Evolutionary conservation across 1,140 invertebrate genomes (phyloP).

Genomic region (Eufriesea mexicana): DNA sequence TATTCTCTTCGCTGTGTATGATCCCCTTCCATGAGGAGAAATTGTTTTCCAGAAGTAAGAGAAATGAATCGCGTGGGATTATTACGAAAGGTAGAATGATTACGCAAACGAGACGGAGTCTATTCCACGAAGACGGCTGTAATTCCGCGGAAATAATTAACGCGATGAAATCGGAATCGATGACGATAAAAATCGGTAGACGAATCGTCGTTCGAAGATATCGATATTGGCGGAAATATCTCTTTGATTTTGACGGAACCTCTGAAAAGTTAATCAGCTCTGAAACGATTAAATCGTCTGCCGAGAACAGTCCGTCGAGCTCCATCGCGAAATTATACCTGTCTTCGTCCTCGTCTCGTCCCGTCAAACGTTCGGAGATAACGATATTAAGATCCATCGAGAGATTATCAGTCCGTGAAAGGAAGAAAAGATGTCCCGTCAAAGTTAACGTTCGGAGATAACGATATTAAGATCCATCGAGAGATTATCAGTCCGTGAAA

Average conservation of each 20-base stretch:
- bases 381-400: not conserved
- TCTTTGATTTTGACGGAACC: not conserved
- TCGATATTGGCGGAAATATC: not conserved
- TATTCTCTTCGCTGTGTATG: not conserved
- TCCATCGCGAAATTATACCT: not conserved
- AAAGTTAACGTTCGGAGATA: not conserved
- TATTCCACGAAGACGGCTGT: too few species aligned
- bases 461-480: not conserved
- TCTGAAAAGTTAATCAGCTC: slow-evolving; percentile 8
- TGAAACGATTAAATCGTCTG: slow-evolving; percentile 9
- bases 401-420: not conserved
- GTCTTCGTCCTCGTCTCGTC: not conserved
- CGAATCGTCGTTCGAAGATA: not conserved
- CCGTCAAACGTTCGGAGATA: not conserved
- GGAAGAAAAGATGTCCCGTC: too few species aligned
- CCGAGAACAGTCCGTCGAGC: not conserved
- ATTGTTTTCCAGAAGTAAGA: not conserved
- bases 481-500: not conserved
- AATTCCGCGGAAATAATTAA: not conserved
- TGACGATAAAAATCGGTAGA: not conserved
- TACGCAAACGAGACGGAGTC: not conserved
- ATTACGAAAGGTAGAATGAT: not conserved
- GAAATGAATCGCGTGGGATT: not conserved
- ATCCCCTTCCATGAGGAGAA: not conserved
- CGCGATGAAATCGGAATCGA: too few species aligned